Evolutionary conservation across 2,888 invertebrate genomes (phyloP).

Genomic region (Macrosiphum euphorbiae): DNA sequence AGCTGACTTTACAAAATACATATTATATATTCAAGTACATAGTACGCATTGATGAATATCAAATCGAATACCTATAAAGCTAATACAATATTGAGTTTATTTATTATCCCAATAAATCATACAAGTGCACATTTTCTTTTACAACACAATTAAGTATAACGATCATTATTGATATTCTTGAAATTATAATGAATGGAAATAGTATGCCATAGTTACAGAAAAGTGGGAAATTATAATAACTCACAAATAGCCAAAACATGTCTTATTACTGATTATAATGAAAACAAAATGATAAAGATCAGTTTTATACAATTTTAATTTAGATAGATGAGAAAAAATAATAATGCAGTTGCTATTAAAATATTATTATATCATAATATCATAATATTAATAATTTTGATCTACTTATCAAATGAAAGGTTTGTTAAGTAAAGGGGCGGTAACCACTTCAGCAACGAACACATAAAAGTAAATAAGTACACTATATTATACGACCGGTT

Average conservation of each 20-base stretch:
- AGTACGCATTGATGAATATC: neutral
- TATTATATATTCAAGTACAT: neutral
- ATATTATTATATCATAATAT: neutral
- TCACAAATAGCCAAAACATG: neutral
- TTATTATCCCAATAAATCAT: too few species aligned
- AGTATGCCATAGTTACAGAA: neutral
- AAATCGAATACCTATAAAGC: neutral
- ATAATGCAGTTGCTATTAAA: neutral
- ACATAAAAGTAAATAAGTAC: neutral
- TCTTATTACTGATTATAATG: neutral
- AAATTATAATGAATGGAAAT: neutral
- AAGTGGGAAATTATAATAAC: neutral
- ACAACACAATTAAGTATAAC: neutral
- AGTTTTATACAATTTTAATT: neutral
- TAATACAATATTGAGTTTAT: neutral
- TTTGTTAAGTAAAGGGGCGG: neutral
- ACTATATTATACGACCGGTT: neutral
- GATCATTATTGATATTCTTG: neutral
- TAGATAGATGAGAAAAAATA: neutral
- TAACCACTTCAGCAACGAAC: neutral
- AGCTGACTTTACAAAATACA: neutral
- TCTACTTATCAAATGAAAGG: neutral
- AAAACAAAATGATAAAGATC: neutral
- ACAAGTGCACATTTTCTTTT: neutral
- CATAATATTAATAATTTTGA: neutral